phyloP scores from a whole-genome alignment of 2,888 invertebrate genomes.

The Lysandra bellargus region DNA sequence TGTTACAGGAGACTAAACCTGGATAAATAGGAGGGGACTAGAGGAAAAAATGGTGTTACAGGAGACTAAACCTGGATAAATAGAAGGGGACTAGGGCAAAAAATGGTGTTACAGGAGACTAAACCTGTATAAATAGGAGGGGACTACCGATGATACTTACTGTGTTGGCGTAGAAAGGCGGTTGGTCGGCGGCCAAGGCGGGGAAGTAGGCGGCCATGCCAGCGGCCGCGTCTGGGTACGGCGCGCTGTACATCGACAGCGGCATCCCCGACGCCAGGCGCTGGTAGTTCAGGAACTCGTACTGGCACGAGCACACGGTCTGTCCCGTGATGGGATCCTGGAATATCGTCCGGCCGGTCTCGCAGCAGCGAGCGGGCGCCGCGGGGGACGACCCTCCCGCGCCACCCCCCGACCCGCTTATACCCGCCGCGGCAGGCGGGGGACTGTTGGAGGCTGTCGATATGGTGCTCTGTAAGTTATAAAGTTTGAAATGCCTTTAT shows the following conservation, averaged over 20 bases:
- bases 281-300: constrained; percentile 92
- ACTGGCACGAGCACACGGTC: constrained; percentile 94
- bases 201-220: constrained; percentile 94
- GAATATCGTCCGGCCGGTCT: constrained; percentile 94
- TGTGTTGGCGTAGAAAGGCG: constrained; percentile 91
- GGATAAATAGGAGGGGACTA: too few species aligned
- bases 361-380: constrained; percentile 88
- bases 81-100: too few species aligned
- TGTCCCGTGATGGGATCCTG: constrained; percentile 94
- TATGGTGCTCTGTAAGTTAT: constrained; percentile 82
- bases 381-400: constrained; percentile 75
- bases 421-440: constrained; percentile 82
- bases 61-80: too few species aligned
- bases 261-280: constrained; percentile 88
- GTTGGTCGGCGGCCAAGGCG: constrained; percentile 90
- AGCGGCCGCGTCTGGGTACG: constrained; percentile 86
- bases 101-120: too few species aligned
- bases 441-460: constrained; percentile 87
- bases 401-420: constrained; percentile 76
- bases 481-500: constrained; percentile 80
- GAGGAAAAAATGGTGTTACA: too few species aligned
- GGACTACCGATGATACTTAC: constrained; percentile 79
- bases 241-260: constrained; percentile 89
- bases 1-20: too few species aligned
- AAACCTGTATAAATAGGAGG: too few species aligned